phyloP scores from a whole-genome alignment of 2,113 vertebrate species.

The Mormyrus lacerda region DNA sequence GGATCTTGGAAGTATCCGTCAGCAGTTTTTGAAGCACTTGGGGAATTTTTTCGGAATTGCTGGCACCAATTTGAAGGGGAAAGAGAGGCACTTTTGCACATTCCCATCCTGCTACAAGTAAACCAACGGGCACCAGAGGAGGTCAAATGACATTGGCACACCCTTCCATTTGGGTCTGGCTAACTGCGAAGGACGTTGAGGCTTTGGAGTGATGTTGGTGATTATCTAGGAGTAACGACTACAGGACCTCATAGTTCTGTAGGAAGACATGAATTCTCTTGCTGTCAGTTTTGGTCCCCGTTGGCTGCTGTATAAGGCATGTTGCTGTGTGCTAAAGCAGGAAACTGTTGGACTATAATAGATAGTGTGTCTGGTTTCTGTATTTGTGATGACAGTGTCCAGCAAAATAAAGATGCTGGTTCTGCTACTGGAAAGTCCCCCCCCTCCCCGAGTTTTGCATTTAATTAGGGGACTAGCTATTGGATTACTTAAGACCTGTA shows the following conservation, averaged over 20 bases:
- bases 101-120: not conserved
- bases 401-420: not conserved
- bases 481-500: not conserved
- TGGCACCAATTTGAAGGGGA: not conserved
- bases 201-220: not conserved
- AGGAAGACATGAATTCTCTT: not conserved
- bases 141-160: not conserved
- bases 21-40: not conserved
- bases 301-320: not conserved
- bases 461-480: not conserved
- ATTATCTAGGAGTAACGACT: not conserved
- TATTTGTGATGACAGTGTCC: not conserved
- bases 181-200: not conserved
- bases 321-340: not conserved
- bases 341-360: not conserved
- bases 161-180: not conserved
- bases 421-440: not conserved
- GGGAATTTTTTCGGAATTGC: not conserved
- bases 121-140: not conserved
- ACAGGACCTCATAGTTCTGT: not conserved
- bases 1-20: not conserved
- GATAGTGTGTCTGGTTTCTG: not conserved
- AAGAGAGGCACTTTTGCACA: not conserved
- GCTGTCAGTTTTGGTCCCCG: not conserved
- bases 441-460: too few species aligned